phyloP scores from a whole-genome alignment of 1,140 invertebrate genomes.

The Plectrocnemia conspersa region DNA sequence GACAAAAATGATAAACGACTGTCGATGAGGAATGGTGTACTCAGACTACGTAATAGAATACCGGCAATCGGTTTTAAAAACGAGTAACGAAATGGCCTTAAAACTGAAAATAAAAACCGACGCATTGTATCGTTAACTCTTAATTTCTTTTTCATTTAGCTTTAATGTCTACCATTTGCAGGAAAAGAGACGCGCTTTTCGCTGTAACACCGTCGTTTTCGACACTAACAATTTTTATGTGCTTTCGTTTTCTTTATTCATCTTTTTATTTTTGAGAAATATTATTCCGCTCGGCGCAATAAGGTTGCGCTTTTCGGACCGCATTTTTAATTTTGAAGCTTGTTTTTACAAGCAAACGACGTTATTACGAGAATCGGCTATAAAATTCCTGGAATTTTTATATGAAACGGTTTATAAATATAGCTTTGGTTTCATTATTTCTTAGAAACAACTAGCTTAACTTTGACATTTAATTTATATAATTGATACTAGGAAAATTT shows the following conservation, averaged over 20 bases:
- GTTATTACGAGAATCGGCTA: too few species aligned
- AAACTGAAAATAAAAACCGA: too few species aligned
- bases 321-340: neutral
- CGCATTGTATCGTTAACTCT: constrained; percentile 8
- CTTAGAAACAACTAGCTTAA: too few species aligned
- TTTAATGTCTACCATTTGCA: neutral
- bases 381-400: too few species aligned
- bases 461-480: too few species aligned
- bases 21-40: neutral
- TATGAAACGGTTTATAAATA: too few species aligned
- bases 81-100: constrained; percentile 8
- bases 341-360: too few species aligned
- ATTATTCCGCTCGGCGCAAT: neutral
- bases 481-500: too few species aligned
- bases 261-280: neutral
- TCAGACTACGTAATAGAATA: constrained; percentile 1
- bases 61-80: constrained; percentile 9
- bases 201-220: constrained; percentile 1
- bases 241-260: neutral
- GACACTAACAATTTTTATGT: constrained; percentile 8
- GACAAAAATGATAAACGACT: constrained; percentile 31
- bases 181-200: neutral
- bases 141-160: constrained; percentile 18
- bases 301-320: constrained; percentile 1
- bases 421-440: too few species aligned